Base-by-base conservation (phyloP, 2,888 invertebrate species). In the Physocephala rufipes region DNA sequence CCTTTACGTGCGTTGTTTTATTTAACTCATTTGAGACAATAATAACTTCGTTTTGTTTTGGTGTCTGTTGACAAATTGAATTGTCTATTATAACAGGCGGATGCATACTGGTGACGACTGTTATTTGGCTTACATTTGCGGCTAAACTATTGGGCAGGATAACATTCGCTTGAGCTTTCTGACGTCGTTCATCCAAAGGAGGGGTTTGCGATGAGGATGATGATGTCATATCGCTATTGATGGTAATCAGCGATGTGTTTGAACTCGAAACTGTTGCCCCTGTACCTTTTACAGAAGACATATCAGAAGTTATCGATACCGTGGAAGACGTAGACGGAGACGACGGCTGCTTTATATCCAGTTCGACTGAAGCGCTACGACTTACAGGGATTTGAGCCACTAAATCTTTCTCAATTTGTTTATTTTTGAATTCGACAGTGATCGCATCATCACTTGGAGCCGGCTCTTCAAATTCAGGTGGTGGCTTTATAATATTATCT, bases 1-100 rank as follows among this genome's bases (percentile, higher is more conserved):
- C 92, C 76, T 90, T 89, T 26, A 86, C 79, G 9, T 85, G 84
- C 79, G 90, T 90, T 70, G 78, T 80, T 83, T 92, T 92, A 80
- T 92, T 93, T 47, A 90, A 89, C 81, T 91, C 91, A 81, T 94
- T 95, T 0, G 94, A 91, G 2, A 94, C 92, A n/a, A 93, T 91
- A 12, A 94, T 91, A 65, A 95, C 95, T 81, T 94, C 93, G 79
- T 89, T 91, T 71, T 79, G 78, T 70, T 75, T 65, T 58, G 28
- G 61, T 47, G 64, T 49, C 24, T 74, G 62, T 16, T 70, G 64
- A 24, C 73, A 71, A 28, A 73, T 28, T 9, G 87, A 85, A 75
- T 89, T 91, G 76, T 91, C 91, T 74, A 91, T 90, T 61, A 94
- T 87, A 13, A 93, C 91, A 2, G 94, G 94, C 70, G 94, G 95